Base-by-base conservation (phyloP, 2,797 vertebrate species). In the Microchirus variegatus region DNA sequence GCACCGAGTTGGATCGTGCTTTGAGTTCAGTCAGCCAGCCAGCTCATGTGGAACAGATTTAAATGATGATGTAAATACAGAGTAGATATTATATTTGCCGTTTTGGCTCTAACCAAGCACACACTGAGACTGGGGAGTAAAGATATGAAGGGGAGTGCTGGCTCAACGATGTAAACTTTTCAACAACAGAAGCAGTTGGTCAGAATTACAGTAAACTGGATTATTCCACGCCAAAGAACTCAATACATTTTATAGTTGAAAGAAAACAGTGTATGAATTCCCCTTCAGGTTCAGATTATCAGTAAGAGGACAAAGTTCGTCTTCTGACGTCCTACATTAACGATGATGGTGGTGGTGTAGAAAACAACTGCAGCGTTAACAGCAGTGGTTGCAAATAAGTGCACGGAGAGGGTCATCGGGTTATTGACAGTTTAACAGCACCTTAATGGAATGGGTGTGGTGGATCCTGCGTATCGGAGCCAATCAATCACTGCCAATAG, bases 51-150 rank as follows among this genome's bases (percentile, higher is more conserved):
- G 37, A 63, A 22, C 37, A 10, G 57, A 67, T 74, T 68, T 55
- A n/a, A n/a, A n/a, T n/a, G n/a, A 57, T 59, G n/a, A 53, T 55
- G 47, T 66, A 41, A 75, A 65, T 63, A 40, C 18, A 42, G 48
- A 55, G 40, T 47, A 42, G 49, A 55, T 69, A 35, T 63, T 76
- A 31, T 1, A 31, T 31, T 31, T 63, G 16, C 53, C n/a, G 2
- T 70, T 22, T 70, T 61, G 63, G 37, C 42, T 63, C 40, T 48
- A 53, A 67, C 56, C 38, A 18, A 55, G 10, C 7, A 2, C 41
- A 53, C 19, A 51, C 16, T 31, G 7, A 56, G 19, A 55, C 1
- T n/a, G 5, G 13, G 22, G 22, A 60, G 61, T 31, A 19, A 18
- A 47, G 45, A 74, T 74, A 65, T 64, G 49, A 72, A 74, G 62